These are phyloP conservation scores for Origma solitaria DNA, from an alignment of 2,113 vertebrate species.

Conservation along the genomic window DNA sequence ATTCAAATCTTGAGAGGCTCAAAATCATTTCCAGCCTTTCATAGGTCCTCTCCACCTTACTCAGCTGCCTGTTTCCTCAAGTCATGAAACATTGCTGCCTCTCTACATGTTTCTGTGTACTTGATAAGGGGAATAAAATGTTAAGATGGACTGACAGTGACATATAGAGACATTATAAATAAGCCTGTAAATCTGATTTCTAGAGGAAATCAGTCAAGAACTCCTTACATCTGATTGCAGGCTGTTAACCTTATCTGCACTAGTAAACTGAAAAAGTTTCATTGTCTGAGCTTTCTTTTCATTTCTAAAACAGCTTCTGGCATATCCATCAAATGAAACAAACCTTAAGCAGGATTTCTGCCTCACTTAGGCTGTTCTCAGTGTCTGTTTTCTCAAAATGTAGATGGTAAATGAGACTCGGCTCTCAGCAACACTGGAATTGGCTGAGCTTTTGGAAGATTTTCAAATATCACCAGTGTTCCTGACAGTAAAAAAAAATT, in stretches of 20 bases:
- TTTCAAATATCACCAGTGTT: neutral
- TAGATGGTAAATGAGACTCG: neutral
- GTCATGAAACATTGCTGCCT: neutral
- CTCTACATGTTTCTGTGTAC: neutral
- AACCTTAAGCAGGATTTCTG: neutral
- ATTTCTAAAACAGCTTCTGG: neutral
- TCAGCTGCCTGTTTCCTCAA: neutral
- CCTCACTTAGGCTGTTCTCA: neutral
- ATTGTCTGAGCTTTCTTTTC: neutral
- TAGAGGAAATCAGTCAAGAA: neutral
- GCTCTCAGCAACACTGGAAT: neutral
- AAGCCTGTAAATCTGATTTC: neutral
- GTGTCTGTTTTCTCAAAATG: neutral
- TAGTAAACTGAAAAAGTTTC: neutral
- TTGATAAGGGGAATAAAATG: neutral
- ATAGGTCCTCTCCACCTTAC: neutral
- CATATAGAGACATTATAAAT: neutral
- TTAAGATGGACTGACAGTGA: neutral
- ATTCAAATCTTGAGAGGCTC: neutral
- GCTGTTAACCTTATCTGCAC: neutral
- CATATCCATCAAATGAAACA: neutral
- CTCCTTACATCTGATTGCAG: neutral
- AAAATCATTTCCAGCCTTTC: neutral
- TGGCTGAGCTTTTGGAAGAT: neutral
- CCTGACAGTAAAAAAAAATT: neutral